Percentiles rank a stretch among this genome's conserved stretches.
These are phyloP conservation scores for Neocrepidodera transversa DNA, from an alignment of 2,888 invertebrate species.

Conservation along the genomic window DNA sequence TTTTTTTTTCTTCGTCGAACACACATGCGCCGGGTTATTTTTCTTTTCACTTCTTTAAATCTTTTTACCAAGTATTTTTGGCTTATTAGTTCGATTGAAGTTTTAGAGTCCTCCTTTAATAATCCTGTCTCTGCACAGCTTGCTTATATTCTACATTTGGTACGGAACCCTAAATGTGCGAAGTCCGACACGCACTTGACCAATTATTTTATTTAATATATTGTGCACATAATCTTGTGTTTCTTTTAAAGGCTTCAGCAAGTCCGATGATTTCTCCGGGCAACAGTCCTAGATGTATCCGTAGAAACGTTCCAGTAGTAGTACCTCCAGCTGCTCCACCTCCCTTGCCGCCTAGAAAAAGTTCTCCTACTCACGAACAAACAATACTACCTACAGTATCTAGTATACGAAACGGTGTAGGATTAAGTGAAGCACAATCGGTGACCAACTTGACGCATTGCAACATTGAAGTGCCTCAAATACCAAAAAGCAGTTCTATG, in stretches of 20 bases:
- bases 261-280: constrained; percentile 68
- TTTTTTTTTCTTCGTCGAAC: too few relatives aligned
- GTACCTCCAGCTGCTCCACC: constrained; percentile 61
- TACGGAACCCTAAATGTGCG: too few relatives aligned
- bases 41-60: too few relatives aligned
- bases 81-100: too few relatives aligned
- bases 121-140: too few relatives aligned
- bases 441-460: constrained; percentile 52
- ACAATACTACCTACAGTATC: constrained; percentile 46
- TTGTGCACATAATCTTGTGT: too few relatives aligned
- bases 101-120: too few relatives aligned
- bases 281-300: constrained; percentile 63
- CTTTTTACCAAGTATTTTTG: too few relatives aligned
- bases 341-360: constrained; percentile 70
- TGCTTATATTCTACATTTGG: too few relatives aligned
- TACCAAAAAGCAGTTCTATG: constrained; percentile 58
- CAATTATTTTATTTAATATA: too few relatives aligned
- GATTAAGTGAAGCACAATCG: constrained; percentile 54
- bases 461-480: constrained; percentile 48
- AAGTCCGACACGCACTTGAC: too few relatives aligned
- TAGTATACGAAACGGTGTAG: constrained; percentile 44
- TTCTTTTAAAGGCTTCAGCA: constrained; percentile 63
- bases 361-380: constrained; percentile 62
- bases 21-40: too few relatives aligned
- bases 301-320: constrained; percentile 57